phyloP scores from a whole-genome alignment of 2,113 vertebrate species.

The Hipposideros armiger region DNA sequence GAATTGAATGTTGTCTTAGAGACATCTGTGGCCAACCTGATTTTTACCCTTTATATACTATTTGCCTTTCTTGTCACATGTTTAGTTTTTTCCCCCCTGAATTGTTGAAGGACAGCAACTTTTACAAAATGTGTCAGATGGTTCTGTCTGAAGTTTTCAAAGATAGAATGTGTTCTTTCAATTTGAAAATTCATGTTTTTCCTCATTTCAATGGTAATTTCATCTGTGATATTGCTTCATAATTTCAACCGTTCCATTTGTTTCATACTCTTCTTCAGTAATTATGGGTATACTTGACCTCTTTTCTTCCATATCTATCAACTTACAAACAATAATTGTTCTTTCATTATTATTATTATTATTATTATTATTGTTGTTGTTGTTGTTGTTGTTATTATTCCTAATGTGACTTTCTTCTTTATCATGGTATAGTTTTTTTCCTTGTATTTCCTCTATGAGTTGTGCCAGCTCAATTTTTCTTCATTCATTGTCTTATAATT shows the following conservation, averaged over 20 bases:
- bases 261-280: neutral
- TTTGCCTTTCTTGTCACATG: neutral
- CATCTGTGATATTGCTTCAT: neutral
- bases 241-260: slow-evolving; percentile 16
- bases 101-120: neutral
- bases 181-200: neutral
- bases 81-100: neutral
- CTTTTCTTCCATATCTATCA: neutral
- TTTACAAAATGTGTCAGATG: neutral
- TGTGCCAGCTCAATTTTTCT: neutral
- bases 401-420: slow-evolving; percentile 25
- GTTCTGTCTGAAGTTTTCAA: neutral
- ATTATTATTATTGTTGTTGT: neutral
- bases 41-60: neutral
- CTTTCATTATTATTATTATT: neutral
- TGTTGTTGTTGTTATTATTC: neutral
- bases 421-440: slow-evolving; percentile 23
- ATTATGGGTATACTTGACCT: neutral
- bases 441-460: neutral
- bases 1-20: neutral
- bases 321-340: neutral
- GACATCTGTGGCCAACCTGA: neutral
- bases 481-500: neutral
- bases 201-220: neutral
- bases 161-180: neutral